Evolutionary conservation across 2,113 vertebrate species (phyloP), one percentile per base, ranked within the genome.

Genomic region (Bos taurus): DNA sequence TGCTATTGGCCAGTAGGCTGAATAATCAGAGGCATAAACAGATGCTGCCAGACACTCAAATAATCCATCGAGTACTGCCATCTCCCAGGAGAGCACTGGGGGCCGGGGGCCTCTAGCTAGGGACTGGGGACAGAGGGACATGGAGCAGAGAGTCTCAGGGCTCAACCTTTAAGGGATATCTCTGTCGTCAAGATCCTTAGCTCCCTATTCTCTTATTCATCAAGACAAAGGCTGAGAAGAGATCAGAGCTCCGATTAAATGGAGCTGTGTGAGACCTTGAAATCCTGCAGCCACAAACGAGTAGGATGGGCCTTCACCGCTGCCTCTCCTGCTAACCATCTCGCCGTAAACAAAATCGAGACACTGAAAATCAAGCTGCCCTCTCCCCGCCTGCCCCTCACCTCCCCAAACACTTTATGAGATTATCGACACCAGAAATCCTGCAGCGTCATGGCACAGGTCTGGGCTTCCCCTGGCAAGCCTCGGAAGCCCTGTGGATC

Each of bases 31-130:
- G 23, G 30, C 6, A 3, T 23, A 13, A 43, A 12, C 56, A 16
- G 33, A 30, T 26, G 8, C 77, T 60, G 5, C 28, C n/a, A 36
- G n/a, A 57, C 48, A n/a, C 60, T 16, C 23, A 40, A 14, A 16
- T 23, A 33, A 48, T 26, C 85, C 46, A 19, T 46, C 1, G 28
- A 14, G 5, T 5, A 0, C 25, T 8, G 17, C 33, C 25, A n/a
- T 7, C 23, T 30, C 57, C 17, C 1, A 11, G 8, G 11, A 57
- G 2, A 9, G 30, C 1, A 0, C 7, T 1, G 6, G 62, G 48
- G 7, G 33, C 33, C 12, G 23, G 50, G 50, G 4, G 12, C 33
- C 12, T 25, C 80, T 15, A 23, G 48, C 48, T 59, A 25, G 40
- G 48, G 33, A 33, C 5, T 16, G 46, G 48, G n/a, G 25, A 12